phyloP scores from a whole-genome alignment of 2,113 vertebrate species.

The Pipa parva region DNA sequence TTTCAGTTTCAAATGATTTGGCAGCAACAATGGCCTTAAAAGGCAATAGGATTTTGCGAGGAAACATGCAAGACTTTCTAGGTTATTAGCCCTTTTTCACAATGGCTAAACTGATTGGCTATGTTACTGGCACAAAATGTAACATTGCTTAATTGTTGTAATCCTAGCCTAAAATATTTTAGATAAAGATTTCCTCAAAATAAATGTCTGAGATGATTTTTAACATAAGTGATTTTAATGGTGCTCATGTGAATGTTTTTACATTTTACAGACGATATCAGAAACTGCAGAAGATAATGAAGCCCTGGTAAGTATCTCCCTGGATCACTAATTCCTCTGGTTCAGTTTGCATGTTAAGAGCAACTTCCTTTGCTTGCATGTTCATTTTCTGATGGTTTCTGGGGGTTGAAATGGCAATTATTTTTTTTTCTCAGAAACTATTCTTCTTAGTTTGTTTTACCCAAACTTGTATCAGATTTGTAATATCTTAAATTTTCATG shows the following conservation, averaged over 20 bases:
- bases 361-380: slow-evolving; percentile 42
- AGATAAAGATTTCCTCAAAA: neutral
- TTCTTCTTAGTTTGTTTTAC: neutral
- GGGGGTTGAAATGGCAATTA: neutral
- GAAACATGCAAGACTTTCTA: too few species aligned
- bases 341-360: slow-evolving; percentile 76
- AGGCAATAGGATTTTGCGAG: too few species aligned
- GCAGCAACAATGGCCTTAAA: too few species aligned
- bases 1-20: too few species aligned
- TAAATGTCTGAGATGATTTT: neutral
- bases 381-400: neutral
- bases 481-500: too few species aligned
- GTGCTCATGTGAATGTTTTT: slow-evolving; percentile 50
- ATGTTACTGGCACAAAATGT: neutral
- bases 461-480: too few species aligned
- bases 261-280: slow-evolving; percentile 96
- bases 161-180: too few species aligned
- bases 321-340: slow-evolving; percentile 62
- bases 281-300: slow-evolving; percentile 99
- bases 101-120: too few species aligned
- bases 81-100: too few species aligned
- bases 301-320: slow-evolving; percentile 91
- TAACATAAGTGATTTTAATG: neutral
- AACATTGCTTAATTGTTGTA: too few species aligned
- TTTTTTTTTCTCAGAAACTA: neutral